These are phyloP conservation scores for Galemys pyrenaicus DNA, from an alignment of 2,113 vertebrate species.

Conservation along the genomic window DNA sequence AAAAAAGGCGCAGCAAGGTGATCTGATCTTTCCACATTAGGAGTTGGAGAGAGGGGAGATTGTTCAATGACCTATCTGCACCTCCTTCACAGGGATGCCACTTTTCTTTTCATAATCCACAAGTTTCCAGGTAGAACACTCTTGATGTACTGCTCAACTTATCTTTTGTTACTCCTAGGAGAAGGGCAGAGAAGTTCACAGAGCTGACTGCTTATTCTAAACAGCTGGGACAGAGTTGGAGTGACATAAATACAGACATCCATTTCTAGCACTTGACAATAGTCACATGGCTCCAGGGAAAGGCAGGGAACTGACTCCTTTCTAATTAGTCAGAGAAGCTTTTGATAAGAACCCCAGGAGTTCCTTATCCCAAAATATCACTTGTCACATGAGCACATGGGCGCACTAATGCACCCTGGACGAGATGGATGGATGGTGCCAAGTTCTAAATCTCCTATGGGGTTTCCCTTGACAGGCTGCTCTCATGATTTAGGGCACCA, in stretches of 20 bases:
- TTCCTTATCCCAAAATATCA: constrained; percentile 45
- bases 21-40: not conserved
- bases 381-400: constrained; percentile 27
- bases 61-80: not conserved
- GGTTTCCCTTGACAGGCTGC: constrained; percentile 80
- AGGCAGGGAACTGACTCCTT: not conserved
- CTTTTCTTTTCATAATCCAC: not conserved
- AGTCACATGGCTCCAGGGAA: not conserved
- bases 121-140: not conserved
- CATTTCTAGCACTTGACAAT: not conserved
- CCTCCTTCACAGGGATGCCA: not conserved
- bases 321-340: constrained; percentile 52
- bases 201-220: constrained; percentile 35
- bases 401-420: not conserved
- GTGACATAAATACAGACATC: not conserved
- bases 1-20: not conserved
- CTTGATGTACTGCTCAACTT: not conserved
- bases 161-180: constrained; percentile 44
- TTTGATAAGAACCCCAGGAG: constrained; percentile 55
- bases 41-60: not conserved
- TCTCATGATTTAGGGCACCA: constrained; percentile 83
- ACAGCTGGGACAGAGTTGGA: not conserved
- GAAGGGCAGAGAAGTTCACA: not conserved
- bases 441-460: constrained; percentile 80
- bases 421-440: constrained; percentile 79